A percentile compares a stretch with the other conserved stretches of the same genome.
phyloP scores from a whole-genome alignment of 2,888 invertebrate genomes.

The Oscheius sp. region DNA sequence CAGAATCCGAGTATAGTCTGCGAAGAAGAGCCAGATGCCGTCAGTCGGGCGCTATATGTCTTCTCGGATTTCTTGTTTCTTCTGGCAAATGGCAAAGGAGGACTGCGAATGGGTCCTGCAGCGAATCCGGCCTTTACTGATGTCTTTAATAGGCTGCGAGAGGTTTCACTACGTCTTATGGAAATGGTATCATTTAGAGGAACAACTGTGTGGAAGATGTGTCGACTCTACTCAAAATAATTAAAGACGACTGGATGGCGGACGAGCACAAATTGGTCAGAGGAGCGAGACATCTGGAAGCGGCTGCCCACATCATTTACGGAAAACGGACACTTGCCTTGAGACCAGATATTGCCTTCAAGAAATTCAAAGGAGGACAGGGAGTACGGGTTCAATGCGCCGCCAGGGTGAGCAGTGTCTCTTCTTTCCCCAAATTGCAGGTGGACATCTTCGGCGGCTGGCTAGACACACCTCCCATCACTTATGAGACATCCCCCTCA shows the following conservation, averaged over 20 bases:
- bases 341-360: not conserved
- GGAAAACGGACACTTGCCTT: not conserved
- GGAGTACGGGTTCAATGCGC: slow-evolving; percentile 27
- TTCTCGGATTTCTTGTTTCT: slow-evolving; percentile 37
- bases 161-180: not conserved
- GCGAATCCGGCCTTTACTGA: slow-evolving; percentile 47
- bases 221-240: not conserved
- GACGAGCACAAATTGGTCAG: slow-evolving; percentile 22
- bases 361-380: not conserved
- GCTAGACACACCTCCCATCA: slow-evolving; percentile 79
- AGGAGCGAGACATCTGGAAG: slow-evolving; percentile 76
- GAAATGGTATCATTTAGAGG: not conserved
- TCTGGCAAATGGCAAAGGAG: slow-evolving; percentile 73
- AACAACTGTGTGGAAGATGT: not conserved
- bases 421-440: slow-evolving; percentile 19
- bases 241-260: slow-evolving; percentile 20
- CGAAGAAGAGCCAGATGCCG: not conserved
- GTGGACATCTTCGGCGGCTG: slow-evolving; percentile 76
- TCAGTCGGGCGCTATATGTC: slow-evolving; percentile 16
- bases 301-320: slow-evolving; percentile 73
- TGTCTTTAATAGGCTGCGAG: not conserved
- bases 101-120: slow-evolving; percentile 77
- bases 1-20: not conserved
- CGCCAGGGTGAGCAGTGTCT: slow-evolving; percentile 35
- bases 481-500: slow-evolving; percentile 76